These are phyloP conservation scores for Drosophila hamatofila DNA, from an alignment of 2,888 invertebrate genomes.

Conservation along the genomic window DNA sequence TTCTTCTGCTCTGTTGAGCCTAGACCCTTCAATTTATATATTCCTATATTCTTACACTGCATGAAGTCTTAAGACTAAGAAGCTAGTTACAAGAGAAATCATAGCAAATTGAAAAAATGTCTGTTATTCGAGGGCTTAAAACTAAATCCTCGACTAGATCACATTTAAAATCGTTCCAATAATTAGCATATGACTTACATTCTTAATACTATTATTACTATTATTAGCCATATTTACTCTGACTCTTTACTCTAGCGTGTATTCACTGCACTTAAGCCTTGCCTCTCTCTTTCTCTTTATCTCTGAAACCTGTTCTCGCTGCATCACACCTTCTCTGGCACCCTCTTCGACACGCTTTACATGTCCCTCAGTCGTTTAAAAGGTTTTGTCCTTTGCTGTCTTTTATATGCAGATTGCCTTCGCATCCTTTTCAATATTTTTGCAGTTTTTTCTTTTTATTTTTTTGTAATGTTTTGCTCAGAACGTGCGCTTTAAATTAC, in stretches of 20 bases:
- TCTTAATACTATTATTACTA: no score
- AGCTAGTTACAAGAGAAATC: no score
- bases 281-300: not conserved
- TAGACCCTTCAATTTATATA: no score
- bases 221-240: not conserved
- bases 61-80: no score
- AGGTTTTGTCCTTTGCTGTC: constrained; percentile 67
- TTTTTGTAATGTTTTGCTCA: constrained; percentile 3
- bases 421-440: constrained; percentile 15
- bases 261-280: not conserved
- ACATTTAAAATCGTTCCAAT: no score
- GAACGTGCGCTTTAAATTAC: constrained; percentile 56
- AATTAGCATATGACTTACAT: no score
- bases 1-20: no score
- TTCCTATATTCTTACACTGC: no score
- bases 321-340: not conserved
- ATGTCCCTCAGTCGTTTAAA: constrained; percentile 43
- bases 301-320: constrained; percentile 1
- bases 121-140: no score
- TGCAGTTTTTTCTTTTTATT: not conserved
- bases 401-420: constrained; percentile 71
- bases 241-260: not conserved
- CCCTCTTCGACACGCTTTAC: not conserved
- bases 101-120: no score
- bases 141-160: no score